Evolutionary conservation across 2,888 invertebrate species (phyloP).

Genomic region (Cryptophagus acutangulus): DNA sequence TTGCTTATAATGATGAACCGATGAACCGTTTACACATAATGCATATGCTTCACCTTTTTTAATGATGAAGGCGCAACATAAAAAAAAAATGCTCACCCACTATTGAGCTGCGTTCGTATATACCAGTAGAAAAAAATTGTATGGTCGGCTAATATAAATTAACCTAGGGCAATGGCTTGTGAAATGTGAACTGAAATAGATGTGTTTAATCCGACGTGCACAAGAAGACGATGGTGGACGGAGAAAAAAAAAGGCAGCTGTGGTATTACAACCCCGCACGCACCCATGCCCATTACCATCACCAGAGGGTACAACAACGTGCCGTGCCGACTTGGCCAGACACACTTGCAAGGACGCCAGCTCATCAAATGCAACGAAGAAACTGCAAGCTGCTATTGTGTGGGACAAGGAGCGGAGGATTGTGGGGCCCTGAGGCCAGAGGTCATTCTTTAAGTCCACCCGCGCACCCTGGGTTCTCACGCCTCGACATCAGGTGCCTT

Average conservation of each 20-base stretch:
- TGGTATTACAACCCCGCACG: constrained; percentile 28
- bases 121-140: constrained; percentile 6
- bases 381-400: neutral
- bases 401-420: constrained; percentile 17
- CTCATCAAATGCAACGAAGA: constrained; percentile 13
- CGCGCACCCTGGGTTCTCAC: constrained; percentile 33
- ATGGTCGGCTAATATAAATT: constrained; percentile 29
- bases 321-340: constrained; percentile 6
- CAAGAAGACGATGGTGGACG: too few species aligned
- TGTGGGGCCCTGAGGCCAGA: constrained; percentile 25
- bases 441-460: constrained; percentile 31
- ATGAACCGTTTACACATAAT: too few species aligned
- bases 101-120: too few species aligned
- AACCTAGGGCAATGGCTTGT: constrained; percentile 22
- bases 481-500: constrained; percentile 27
- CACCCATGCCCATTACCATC: constrained; percentile 29
- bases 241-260: constrained; percentile 30
- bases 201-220: constrained; percentile 10
- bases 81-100: too few species aligned
- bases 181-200: constrained; percentile 16
- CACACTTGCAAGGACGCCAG: constrained; percentile 23
- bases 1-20: too few species aligned
- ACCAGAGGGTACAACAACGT: constrained; percentile 19
- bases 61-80: too few species aligned
- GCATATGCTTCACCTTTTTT: too few species aligned